These are phyloP conservation scores for Pseudococcus jackbeardsleyi DNA, from an alignment of 2,888 invertebrate genomes.

Conservation along the genomic window DNA sequence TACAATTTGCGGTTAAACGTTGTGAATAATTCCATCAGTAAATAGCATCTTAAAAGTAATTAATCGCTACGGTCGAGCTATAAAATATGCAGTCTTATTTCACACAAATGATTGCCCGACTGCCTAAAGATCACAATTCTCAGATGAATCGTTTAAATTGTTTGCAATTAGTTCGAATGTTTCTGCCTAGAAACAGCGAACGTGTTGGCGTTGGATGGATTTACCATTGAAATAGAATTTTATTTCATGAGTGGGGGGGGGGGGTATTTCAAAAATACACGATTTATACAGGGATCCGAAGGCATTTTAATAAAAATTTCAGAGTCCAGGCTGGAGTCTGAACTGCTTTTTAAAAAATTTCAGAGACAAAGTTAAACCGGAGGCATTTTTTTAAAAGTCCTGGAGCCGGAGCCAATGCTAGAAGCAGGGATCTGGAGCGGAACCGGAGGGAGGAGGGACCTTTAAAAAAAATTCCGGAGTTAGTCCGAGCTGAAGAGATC, in stretches of 20 bases:
- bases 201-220: neutral
- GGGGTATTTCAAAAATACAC: no score
- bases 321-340: no score
- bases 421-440: no score
- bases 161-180: neutral
- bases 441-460: no score
- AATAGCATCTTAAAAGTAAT: constrained; percentile 35
- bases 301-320: no score
- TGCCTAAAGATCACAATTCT: constrained; percentile 6
- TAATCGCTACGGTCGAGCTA: constrained; percentile 1
- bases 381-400: no score
- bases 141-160: constrained; percentile 34
- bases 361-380: no score
- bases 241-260: neutral
- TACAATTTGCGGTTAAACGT: constrained; percentile 33
- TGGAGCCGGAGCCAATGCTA: no score
- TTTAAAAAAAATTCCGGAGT: no score
- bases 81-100: constrained; percentile 44
- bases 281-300: no score
- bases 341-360: no score
- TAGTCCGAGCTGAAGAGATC: no score
- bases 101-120: constrained; percentile 11
- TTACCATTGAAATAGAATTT: neutral
- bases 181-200: neutral
- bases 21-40: constrained; percentile 28